These are phyloP conservation scores for Cephonodes hylas DNA, from an alignment of 2,888 invertebrate species.

Conservation along the genomic window DNA sequence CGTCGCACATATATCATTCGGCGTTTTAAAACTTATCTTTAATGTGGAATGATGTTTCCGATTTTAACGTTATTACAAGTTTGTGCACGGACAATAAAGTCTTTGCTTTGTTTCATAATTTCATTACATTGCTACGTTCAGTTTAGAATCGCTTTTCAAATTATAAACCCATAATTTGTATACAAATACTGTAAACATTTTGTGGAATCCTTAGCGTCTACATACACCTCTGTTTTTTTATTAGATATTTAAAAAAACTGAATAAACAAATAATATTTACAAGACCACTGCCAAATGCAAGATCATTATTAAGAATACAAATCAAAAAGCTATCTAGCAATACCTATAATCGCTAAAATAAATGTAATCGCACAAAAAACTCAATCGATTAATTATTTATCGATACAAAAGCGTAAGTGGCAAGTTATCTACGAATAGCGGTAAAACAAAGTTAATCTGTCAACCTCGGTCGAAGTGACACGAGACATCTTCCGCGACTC, in stretches of 20 bases:
- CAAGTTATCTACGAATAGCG: constrained; percentile 57
- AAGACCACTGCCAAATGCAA: too few relatives aligned
- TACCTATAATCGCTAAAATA: neutral
- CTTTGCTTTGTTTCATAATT: neutral
- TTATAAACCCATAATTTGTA: neutral
- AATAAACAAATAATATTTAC: too few relatives aligned
- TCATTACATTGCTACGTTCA: neutral
- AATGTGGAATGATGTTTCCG: neutral
- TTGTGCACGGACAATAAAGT: neutral
- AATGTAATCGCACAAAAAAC: constrained; percentile 29
- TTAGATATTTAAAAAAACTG: too few relatives aligned
- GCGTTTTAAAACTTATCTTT: constrained; percentile 7
- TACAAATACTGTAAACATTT: too few relatives aligned
- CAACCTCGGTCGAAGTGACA: constrained; percentile 43
- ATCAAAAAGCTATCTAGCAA: neutral
- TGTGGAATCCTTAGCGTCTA: too few relatives aligned
- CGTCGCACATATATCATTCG: constrained; percentile 27
- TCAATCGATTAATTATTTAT: constrained; percentile 39
- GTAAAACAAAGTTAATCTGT: constrained; percentile 54
- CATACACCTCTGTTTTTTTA: too few relatives aligned
- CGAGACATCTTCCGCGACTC: constrained; percentile 47
- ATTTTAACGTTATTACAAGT: constrained; percentile 11
- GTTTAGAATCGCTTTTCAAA: neutral
- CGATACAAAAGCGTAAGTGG: constrained; percentile 38
- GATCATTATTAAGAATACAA: too few relatives aligned